A percentile compares a stretch with the other conserved stretches of the same genome.
Conservation (phyloP, 2,797 vertebrate genomes). For the Argyrosomus regius region DNA sequence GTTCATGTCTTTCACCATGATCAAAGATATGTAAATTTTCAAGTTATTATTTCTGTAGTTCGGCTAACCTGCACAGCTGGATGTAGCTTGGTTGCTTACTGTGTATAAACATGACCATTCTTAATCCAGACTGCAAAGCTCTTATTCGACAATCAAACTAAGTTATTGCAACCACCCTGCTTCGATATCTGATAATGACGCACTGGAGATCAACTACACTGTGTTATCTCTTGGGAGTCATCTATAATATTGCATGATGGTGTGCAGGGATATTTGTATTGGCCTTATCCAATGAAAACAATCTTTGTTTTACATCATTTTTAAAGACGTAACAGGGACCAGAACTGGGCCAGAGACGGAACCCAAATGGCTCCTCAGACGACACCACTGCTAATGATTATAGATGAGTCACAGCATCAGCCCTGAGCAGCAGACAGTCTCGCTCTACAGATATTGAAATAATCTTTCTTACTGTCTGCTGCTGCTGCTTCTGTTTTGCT, state of each 20-base stretch:
- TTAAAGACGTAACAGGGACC: neutral
- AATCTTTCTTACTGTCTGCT: constrained; percentile 4
- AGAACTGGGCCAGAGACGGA: neutral
- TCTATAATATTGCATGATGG: too few species aligned
- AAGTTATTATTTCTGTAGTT: too few species aligned
- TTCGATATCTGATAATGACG: neutral
- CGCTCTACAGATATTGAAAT: constrained; percentile 8
- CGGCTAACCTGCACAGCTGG: too few species aligned
- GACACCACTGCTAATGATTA: constrained; percentile 18
- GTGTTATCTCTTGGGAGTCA: neutral
- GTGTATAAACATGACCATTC: too few species aligned
- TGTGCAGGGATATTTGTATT: too few species aligned
- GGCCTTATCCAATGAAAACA: neutral
- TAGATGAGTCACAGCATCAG: constrained; percentile 40
- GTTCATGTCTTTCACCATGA: too few species aligned
- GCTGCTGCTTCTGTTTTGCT: constrained; percentile 10
- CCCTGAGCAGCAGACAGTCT: constrained; percentile 21
- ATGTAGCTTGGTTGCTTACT: too few species aligned
- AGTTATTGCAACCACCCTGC: neutral
- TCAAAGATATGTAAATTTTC: too few species aligned
- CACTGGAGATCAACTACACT: neutral
- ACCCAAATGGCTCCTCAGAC: neutral
- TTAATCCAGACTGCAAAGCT: too few species aligned
- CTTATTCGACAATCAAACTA: neutral
- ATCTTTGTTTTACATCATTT: neutral